Evolutionary conservation across 2,113 vertebrate genomes (phyloP).

Genomic region (Gambusia holbrooki): DNA sequence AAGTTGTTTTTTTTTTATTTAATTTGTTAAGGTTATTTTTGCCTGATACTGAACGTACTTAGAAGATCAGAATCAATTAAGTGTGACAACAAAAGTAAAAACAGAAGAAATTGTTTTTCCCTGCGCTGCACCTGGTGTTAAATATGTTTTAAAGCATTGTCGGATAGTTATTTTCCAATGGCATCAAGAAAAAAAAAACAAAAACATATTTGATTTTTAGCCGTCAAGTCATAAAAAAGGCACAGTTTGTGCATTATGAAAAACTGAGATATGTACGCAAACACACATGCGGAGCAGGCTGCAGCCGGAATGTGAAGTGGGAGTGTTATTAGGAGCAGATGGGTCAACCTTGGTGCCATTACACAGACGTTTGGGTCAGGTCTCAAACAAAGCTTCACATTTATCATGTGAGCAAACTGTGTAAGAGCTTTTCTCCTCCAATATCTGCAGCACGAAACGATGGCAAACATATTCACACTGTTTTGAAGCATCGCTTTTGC

Average conservation of each 20-base stretch:
- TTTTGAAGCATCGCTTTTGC: slow-evolving; percentile 11
- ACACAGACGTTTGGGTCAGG: slow-evolving; percentile 18
- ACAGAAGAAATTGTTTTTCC: neutral
- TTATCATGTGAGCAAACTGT: slow-evolving; percentile 23
- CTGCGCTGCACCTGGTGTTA: neutral
- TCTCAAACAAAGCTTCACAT: slow-evolving; percentile 14
- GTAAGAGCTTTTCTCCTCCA: neutral
- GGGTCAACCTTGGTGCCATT: slow-evolving; percentile 31
- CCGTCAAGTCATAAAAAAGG: slow-evolving; percentile 1
- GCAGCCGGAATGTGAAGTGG: slow-evolving; percentile 43
- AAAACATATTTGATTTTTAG: neutral
- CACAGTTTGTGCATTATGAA: slow-evolving; percentile 26
- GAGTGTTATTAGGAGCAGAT: slow-evolving; percentile 68
- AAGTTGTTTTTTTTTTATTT: too few species aligned
- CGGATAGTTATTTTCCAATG: neutral
- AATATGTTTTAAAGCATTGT: neutral
- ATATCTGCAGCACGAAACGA: neutral
- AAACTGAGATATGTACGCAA: slow-evolving; percentile 9
- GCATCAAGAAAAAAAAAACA: neutral
- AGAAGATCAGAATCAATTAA: too few species aligned
- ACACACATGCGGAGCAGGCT: slow-evolving; percentile 54
- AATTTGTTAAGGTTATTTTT: too few species aligned
- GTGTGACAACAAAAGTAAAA: too few species aligned
- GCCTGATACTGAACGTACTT: too few species aligned
- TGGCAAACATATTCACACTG: slow-evolving; percentile 6